phyloP scores from a whole-genome alignment of 30 jellyfish, hydroid and myxozoan genomes.

The Turritopsis rubra region DNA sequence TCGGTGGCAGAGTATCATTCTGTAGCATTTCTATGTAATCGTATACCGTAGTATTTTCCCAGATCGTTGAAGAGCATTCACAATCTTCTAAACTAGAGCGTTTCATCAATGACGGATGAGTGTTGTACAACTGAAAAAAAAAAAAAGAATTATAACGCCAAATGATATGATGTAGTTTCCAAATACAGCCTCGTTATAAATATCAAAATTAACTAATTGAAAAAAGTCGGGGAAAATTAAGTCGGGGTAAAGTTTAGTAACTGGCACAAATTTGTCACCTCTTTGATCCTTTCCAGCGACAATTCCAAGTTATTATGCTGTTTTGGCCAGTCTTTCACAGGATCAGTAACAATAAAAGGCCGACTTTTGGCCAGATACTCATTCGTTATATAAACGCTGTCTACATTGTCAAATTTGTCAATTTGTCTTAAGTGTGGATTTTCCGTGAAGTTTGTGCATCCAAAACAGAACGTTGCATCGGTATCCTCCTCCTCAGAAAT shows the following conservation, averaged over 20 bases:
- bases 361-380: slow-evolving; percentile 44
- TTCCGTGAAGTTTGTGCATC: slow-evolving; percentile 36
- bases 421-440: slow-evolving; percentile 18
- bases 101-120: slow-evolving; percentile 13
- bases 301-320: slow-evolving; percentile 5
- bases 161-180: too few species aligned
- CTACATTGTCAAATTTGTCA: slow-evolving; percentile 33
- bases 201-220: too few species aligned
- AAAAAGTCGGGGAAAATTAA: too few species aligned
- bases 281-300: slow-evolving; percentile 27
- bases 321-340: slow-evolving; percentile 70
- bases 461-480: slow-evolving; percentile 44
- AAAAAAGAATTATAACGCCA: background rate
- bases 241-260: too few species aligned
- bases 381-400: slow-evolving; percentile 37
- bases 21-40: slow-evolving; percentile 27
- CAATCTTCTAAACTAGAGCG: slow-evolving; percentile 59
- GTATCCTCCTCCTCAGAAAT: slow-evolving; percentile 35
- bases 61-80: slow-evolving; percentile 33
- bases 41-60: slow-evolving; percentile 28
- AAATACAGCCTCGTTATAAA: too few species aligned
- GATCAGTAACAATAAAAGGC: slow-evolving; percentile 72
- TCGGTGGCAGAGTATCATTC: slow-evolving; percentile 8
- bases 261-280: background rate
- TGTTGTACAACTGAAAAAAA: slow-evolving; percentile 34